These are phyloP conservation scores for Lacanobia oleracea DNA, from an alignment of 2,888 invertebrate species.

Conservation along the genomic window DNA sequence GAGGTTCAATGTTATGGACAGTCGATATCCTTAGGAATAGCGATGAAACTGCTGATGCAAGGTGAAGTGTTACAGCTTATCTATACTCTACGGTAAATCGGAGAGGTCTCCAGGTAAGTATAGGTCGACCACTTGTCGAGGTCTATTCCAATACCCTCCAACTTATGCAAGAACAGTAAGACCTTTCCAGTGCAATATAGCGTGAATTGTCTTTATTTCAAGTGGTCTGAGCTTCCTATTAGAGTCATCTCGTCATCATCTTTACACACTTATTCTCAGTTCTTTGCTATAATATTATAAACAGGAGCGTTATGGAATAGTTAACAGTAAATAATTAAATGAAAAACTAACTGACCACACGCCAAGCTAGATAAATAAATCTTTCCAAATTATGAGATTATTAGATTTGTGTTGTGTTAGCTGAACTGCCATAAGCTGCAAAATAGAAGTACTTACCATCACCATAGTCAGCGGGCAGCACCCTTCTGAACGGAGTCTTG, in stretches of 20 bases:
- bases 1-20: neutral
- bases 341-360: neutral
- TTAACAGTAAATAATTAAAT: neutral
- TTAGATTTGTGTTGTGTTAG: no score
- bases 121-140: neutral
- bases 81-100: neutral
- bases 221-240: no score
- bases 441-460: constrained; percentile 91
- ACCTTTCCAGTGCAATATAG: no score
- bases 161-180: no score
- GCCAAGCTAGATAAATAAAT: neutral
- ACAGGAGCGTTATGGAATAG: neutral
- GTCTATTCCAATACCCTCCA: no score
- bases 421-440: neutral
- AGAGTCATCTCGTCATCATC: no score
- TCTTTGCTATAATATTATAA: neutral
- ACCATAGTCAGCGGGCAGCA: constrained; percentile 93
- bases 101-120: neutral
- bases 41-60: no score
- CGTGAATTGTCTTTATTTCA: no score
- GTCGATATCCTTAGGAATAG: neutral
- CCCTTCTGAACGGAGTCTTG: constrained; percentile 93
- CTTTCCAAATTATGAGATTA: no score
- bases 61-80: no score
- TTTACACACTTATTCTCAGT: no score